Evolutionary conservation across 2,888 invertebrate species (phyloP), one percentile per base, ranked within the genome.

Genomic region (Anoncus sp.): DNA sequence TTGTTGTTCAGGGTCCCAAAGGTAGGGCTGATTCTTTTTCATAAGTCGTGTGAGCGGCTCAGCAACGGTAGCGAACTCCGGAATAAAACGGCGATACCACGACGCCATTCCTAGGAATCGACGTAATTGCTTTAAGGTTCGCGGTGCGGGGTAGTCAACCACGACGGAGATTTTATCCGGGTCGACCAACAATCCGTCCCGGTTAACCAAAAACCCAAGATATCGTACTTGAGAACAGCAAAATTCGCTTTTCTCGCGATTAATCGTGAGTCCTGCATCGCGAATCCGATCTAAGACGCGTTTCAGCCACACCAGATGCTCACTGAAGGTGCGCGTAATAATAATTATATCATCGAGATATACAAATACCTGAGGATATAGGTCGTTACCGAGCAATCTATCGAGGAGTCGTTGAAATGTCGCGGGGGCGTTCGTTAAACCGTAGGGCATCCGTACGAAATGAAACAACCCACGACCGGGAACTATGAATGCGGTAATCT

Each of bases 401-500:
- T 83, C 83, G 9, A 85, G 49, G 5, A 84, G 35, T 1, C 83
- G 62, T 51, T 84, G 84, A 43, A 78, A 84, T 0, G 80, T 80
- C 1, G 77, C 74, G n/a, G n/a, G n/a, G n/a, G n/a, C n/a, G n/a
- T n/a, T n/a, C n/a, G n/a, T n/a, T n/a, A n/a, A n/a, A n/a, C 85
- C 81, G 51, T 79, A 83, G 1, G 82, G 82, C 83, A 83, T 82
- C 1, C 69, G 60, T 1, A 16, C 47, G 14, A 72, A 71, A 0
- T 76, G 76, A 12, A 51, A 31, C 9, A 62, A 14, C 0, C 62
- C 62, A n/a, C n/a, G n/a, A n/a, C n/a, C n/a, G n/a, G n/a, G n/a
- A n/a, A n/a, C n/a, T n/a, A n/a, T n/a, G n/a, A 88, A 89, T 1
- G 88, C 87, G 6, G 87, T 87, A 12, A 82, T 79, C n/a, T 82